Base-by-base conservation (phyloP, 2,113 vertebrate species). In the Cyprinodon brontotheroides region DNA sequence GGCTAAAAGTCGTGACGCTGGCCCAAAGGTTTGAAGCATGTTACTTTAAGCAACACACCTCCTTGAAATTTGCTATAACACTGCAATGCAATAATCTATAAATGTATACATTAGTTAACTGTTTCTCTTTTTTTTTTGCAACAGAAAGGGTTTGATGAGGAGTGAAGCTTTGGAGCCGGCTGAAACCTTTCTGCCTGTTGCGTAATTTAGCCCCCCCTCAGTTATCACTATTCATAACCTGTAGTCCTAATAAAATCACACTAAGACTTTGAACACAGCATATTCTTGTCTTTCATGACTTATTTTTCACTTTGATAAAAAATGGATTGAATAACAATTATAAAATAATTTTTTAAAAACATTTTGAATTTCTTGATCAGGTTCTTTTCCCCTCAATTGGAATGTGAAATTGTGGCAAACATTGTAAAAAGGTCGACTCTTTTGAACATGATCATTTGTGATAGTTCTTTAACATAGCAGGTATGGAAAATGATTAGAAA, bases 131-230 rank as follows among this genome's bases (percentile, higher is more conserved):
- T 83, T 59, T 83, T 47, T 67, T 84, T 83, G 75, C 74, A 65
- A 78, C 93, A 95, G 93, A 94, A 94, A 93, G 93, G 89, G 36
- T 94, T 93, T 90, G 93, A 94, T 88, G 94, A 94, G 83, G 93
- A 94, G 87, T 95, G 88, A 95, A 88, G 78, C 81, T 89, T 70
- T 81, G 88, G 80, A 91, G 61, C 71, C 81, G 75, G 64, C 68
- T 79, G 77, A 90, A 85, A 88, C 38, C 40, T 69, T 36, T 62
- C 65, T 68, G 53, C 43, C 65, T 87, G 77, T 78, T 78, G 79
- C 86, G 75, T 88, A 39, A n/a, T 2, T 2, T 89, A 87, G 80
- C 79, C 53, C 53, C 68, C 50, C 75, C 71, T 87, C 64, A 74
- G 67, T 20, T 72, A 74, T 73, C 53, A 75, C 41, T 68, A 77